These are phyloP conservation scores for Polyommatus icarus DNA, from an alignment of 2,888 invertebrate genomes.

Conservation along the genomic window DNA sequence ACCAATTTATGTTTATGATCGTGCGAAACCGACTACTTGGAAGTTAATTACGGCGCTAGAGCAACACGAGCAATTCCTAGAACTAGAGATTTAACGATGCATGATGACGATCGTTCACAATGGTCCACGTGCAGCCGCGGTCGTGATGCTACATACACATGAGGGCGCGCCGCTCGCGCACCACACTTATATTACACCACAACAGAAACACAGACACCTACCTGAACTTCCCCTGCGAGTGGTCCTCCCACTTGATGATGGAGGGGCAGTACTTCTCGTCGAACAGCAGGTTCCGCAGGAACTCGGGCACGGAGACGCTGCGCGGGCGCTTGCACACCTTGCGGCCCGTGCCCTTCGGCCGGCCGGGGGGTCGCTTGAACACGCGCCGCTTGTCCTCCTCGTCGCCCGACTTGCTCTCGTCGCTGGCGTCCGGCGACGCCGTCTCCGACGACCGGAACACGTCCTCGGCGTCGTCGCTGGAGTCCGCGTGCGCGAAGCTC, in stretches of 20 bases:
- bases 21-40: not conserved
- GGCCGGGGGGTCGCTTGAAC: conserved; percentile 77
- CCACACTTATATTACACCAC: not conserved
- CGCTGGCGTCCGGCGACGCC: conserved; percentile 70
- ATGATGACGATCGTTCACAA: conserved; percentile 18
- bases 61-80: not conserved
- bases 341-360: conserved; percentile 76
- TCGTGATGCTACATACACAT: not conserved
- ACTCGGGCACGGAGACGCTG: conserved; percentile 87
- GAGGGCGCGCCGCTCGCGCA: not conserved
- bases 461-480: conserved; percentile 71
- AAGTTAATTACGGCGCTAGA: conserved; percentile 1
- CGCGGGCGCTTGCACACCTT: conserved; percentile 69
- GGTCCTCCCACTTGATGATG: conserved; percentile 93
- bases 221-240: conserved; percentile 89
- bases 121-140: conserved; percentile 14
- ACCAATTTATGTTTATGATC: not conserved
- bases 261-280: conserved; percentile 88
- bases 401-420: conserved; percentile 69
- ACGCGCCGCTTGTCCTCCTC: conserved; percentile 71
- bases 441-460: conserved; percentile 62
- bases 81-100: conserved; percentile 15
- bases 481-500: conserved; percentile 57
- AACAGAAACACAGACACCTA: conserved; percentile 49
- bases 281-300: conserved; percentile 89